Conservation (phyloP, 2,797 vertebrate species). For the Petrocephalus sullivani region DNA sequence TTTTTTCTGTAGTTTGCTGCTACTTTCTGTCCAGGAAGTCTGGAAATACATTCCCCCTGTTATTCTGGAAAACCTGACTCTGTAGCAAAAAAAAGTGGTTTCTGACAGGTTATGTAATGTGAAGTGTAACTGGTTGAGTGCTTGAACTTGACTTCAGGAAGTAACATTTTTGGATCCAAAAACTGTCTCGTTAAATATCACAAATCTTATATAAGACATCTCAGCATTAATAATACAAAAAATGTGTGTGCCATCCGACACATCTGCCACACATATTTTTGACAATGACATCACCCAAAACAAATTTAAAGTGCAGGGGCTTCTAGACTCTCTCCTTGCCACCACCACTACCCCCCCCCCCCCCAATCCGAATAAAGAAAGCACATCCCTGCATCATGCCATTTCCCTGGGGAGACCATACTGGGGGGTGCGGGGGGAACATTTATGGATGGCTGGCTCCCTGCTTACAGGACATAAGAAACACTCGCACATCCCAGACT, state of each 20-base stretch:
- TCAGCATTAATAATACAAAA: constrained; percentile 7
- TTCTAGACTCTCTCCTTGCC: not conserved
- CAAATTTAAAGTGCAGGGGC: not conserved
- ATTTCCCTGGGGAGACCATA: not conserved
- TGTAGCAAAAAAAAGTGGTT: not conserved
- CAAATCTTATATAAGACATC: constrained; percentile 11
- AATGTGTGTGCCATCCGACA: not conserved
- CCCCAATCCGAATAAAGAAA: not conserved
- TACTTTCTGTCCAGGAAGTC: not conserved
- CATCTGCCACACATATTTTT: not conserved
- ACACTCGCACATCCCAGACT: not conserved
- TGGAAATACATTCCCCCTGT: not conserved
- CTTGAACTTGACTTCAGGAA: constrained; percentile 9
- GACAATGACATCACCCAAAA: constrained; percentile 9
- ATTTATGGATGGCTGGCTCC: not conserved
- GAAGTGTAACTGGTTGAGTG: constrained; percentile 5
- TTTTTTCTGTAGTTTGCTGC: not conserved
- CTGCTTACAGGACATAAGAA: not conserved
- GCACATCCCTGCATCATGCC: not conserved
- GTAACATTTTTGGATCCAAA: constrained; percentile 11
- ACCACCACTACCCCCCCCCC: not conserved
- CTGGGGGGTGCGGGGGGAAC: not conserved
- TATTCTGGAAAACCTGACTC: not conserved
- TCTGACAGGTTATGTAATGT: constrained; percentile 1
- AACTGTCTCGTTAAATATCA: constrained; percentile 14